Evolutionary conservation across 2,113 vertebrate species (phyloP).

Genomic region (Henicopernis longicauda): DNA sequence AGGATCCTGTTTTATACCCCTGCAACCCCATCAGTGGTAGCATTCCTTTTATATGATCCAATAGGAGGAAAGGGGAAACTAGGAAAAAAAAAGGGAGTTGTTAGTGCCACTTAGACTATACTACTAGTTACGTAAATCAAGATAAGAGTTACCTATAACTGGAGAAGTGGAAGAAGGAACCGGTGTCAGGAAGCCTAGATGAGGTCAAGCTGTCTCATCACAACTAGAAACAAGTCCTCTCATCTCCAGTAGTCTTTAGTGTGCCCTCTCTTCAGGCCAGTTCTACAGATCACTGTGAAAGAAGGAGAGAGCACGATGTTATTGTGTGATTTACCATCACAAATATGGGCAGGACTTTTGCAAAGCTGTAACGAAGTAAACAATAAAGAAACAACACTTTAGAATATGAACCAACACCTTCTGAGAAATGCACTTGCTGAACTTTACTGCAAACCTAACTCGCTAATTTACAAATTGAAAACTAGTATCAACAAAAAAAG

Average conservation of each 20-base stretch:
- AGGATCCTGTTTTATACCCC: background rate
- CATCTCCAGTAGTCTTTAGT: background rate
- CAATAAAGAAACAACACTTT: background rate
- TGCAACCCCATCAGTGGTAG: background rate
- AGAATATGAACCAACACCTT: background rate
- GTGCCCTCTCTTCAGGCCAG: background rate
- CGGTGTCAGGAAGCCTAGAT: background rate
- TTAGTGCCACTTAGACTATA: background rate
- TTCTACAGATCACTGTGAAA: background rate
- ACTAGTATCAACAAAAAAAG: background rate
- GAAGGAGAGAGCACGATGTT: background rate
- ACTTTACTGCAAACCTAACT: background rate
- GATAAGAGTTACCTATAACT: background rate
- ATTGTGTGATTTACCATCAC: background rate
- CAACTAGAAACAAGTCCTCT: background rate
- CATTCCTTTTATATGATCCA: background rate
- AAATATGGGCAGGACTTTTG: background rate
- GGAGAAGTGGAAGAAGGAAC: background rate
- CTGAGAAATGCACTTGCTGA: background rate
- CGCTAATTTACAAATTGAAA: background rate
- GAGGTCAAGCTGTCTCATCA: background rate
- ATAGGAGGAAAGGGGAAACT: background rate
- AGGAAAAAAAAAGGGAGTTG: background rate
- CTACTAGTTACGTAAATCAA: background rate
- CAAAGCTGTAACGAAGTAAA: background rate